Evolutionary conservation across 2,113 vertebrate genomes (phyloP), one percentile per base, ranked within the genome.

Genomic region (Pygathrix nemaeus): DNA sequence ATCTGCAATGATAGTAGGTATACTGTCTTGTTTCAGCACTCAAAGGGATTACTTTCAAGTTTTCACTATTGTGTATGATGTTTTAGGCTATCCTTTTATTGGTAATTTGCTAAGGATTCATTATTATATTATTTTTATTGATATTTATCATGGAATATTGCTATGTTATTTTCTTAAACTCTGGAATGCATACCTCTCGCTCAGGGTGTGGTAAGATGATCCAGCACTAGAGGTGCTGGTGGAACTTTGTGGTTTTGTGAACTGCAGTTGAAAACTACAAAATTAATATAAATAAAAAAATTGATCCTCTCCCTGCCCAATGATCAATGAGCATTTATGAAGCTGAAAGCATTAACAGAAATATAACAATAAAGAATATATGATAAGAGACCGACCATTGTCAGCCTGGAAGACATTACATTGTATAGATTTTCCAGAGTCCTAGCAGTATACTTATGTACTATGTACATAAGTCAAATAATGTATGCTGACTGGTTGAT

Each of bases 251-350:
- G 32, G 23, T 70, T 93, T 48, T 70, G 38, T 80, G 6, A 55
- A 86, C 6, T 40, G 40, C 10, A 55, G 2, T 66, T 75, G 57
- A 86, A 95, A 95, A 78, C 4, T 55, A 61, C 23, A 95, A 48
- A 95, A 80, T 88, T 94, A 89, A 66, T 72, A 85, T 66, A 80
- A 80, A 85, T 80, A 85, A 85, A 45, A 16, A 90, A 14, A 68
- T 17, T 72, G 45, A 57, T n/a, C 18, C 3, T 66, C 30, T 85
- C 9, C 27, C 21, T 32, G 12, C 38, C 8, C 1, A 10, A 40
- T 43, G 76, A 90, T 78, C 70, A 88, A n/a, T 73, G 8, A 94
- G 6, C 3, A 2, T 66, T 93, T 80, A 84, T 25, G 0, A 83
- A 14, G 1, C 30, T 73, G 27, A 73, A 90, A 76, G 55, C 30